These are phyloP conservation scores for Siniperca undulata DNA, from an alignment of 2,797 vertebrate genomes.

Conservation along the genomic window DNA sequence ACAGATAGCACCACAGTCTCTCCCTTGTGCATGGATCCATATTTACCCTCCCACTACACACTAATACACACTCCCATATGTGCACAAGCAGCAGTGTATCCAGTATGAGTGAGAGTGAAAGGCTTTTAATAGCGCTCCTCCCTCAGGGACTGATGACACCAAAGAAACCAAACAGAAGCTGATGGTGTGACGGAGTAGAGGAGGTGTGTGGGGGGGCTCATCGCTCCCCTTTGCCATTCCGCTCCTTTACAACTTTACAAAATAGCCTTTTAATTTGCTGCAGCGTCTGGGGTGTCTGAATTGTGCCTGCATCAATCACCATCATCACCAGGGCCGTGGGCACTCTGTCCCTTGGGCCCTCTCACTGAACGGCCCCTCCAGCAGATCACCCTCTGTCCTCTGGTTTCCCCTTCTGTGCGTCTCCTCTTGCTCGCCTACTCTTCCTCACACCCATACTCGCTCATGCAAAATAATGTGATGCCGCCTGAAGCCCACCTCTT, in stretches of 20 bases:
- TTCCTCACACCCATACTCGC: constrained; percentile 30
- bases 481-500: constrained; percentile 23
- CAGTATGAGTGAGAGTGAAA: constrained; percentile 70
- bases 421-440: constrained; percentile 19
- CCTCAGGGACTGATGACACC: constrained; percentile 81
- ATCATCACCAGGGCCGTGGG: constrained; percentile 85
- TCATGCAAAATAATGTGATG: constrained; percentile 37
- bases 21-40: constrained; percentile 34
- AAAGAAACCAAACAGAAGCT: constrained; percentile 83
- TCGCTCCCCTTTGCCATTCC: constrained; percentile 82
- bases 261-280: constrained; percentile 98
- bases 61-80: constrained; percentile 48
- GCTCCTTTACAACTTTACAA: constrained; percentile 91
- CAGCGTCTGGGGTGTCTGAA: constrained; percentile 90
- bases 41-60: constrained; percentile 40
- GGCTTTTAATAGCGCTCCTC: constrained; percentile 78
- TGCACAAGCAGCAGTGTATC: constrained; percentile 52
- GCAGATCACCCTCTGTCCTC: constrained; percentile 62
- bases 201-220: constrained; percentile 52
- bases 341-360: constrained; percentile 85
- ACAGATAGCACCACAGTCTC: constrained; percentile 27
- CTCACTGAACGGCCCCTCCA: constrained; percentile 84
- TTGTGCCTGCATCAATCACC: constrained; percentile 92
- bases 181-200: constrained; percentile 69
- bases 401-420: constrained; percentile 46